phyloP scores from a whole-genome alignment of 2,797 vertebrate genomes.

The Acrossocheilus wenchowensis region DNA sequence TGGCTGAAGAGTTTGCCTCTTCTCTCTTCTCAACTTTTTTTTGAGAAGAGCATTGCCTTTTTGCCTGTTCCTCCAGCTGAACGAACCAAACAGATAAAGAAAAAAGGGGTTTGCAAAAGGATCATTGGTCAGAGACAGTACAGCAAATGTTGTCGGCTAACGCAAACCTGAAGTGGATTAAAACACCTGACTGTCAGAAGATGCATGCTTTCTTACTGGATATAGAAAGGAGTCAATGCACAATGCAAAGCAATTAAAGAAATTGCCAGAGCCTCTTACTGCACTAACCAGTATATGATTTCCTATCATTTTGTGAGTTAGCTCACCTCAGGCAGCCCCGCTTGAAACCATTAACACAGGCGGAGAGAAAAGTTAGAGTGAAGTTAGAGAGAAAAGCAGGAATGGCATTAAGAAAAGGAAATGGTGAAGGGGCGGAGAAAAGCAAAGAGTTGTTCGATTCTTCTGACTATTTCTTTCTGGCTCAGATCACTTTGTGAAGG shows the following conservation, averaged over 20 bases:
- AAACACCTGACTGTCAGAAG: constrained; percentile 6
- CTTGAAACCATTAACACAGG: constrained; percentile 13
- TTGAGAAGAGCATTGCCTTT: background rate
- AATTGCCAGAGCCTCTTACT: constrained; percentile 19
- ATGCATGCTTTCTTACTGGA: constrained; percentile 3
- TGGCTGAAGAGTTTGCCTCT: background rate
- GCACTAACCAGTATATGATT: constrained; percentile 26
- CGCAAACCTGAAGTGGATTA: background rate
- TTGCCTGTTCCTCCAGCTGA: background rate
- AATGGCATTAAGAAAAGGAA: background rate
- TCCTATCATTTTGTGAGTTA: constrained; percentile 39
- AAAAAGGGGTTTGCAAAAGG: background rate
- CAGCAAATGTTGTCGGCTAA: background rate
- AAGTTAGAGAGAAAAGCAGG: constrained; percentile 1
- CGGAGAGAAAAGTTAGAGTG: background rate
- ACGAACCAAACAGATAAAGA: background rate
- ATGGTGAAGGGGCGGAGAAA: background rate
- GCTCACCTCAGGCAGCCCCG: constrained; percentile 30
- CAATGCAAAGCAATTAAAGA: constrained; percentile 23
- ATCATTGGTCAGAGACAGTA: background rate
- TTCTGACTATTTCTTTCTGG: background rate
- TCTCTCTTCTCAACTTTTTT: background rate
- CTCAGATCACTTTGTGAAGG: constrained; percentile 7
- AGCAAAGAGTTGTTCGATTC: background rate
- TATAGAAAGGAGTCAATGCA: background rate